Base-by-base conservation (phyloP, 2,113 vertebrate species). In the Megaceryle maxima region DNA sequence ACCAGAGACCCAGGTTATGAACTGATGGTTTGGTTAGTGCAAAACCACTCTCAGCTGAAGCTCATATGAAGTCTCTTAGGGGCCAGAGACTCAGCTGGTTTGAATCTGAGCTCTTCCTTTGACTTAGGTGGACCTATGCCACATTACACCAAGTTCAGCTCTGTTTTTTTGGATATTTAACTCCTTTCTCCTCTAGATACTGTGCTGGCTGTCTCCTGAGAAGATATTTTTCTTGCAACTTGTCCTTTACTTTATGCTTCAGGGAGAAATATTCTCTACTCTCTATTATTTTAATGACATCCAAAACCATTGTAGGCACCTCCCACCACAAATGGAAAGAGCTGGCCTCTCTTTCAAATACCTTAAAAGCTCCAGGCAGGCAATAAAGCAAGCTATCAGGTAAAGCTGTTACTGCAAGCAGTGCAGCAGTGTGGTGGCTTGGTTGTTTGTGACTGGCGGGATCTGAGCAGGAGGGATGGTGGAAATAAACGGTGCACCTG, bases 401-500 rank as follows among this genome's bases (percentile, higher is more conserved):
- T 35, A 48, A 26, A 83, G 35, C 26, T 68, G 41, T 25, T 11
- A 9, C 20, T 17, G 4, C 50, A 87, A n/a, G 33, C 9, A 53
- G 6, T 18, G 16, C 22, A 26, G n/a, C 50, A 10, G 9, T 33
- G 46, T 46, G 17, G 26, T 35, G 39, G 10, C 28, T 25, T 2
- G 1, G 15, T 29, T 20, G 13, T 46, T 84, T 78, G 21, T 13
- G 26, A 28, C 15, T 33, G 18, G 22, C 35, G 14, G 13, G 12
- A 43, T 26, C 10, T 28, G 24, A 84, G 26, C 15, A 9, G 28
- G 3, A 63, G 29, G n/a, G 12, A 16, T 78, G 37, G 14, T 48
- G 53, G 53, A 31, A 48, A 7, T 72, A 57, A 72, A 53, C 31
- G 0, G 0, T 22, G 33, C 10, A 19, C 18, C 56, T 37, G 3